Percentiles rank a stretch among this genome's conserved stretches.
Evolutionary conservation across 2,113 vertebrate genomes (phyloP).

Genomic region (Pseudonaja textilis): DNA sequence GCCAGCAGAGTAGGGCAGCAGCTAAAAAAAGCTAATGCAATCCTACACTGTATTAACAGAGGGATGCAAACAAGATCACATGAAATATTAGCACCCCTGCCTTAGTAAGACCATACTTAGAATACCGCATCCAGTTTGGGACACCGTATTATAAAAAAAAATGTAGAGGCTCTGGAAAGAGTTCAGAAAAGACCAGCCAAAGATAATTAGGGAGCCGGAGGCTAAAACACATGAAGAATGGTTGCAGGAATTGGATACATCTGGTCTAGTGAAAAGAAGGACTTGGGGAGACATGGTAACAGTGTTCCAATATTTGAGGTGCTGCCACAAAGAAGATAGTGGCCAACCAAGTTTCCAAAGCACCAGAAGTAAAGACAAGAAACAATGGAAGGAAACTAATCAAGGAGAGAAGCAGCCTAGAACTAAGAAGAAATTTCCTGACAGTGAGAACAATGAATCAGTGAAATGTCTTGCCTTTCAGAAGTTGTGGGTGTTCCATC

Average conservation of each 20-base stretch:
- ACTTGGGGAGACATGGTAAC: background rate
- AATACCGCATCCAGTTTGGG: background rate
- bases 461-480: background rate
- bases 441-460: background rate
- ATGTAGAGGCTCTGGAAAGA: background rate
- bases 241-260: background rate
- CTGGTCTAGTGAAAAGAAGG: background rate
- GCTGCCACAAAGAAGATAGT: background rate
- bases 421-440: background rate
- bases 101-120: background rate
- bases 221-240: background rate
- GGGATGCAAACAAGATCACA: background rate
- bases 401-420: background rate
- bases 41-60: background rate
- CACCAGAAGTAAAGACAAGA: background rate
- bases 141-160: background rate
- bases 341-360: background rate
- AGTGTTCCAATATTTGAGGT: background rate
- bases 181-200: background rate
- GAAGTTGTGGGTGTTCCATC: background rate
- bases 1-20: background rate
- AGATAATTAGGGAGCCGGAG: background rate
- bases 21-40: background rate
- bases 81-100: background rate
- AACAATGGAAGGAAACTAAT: background rate